Conservation (phyloP, 64 coral and sea anemone species). For the Platygyra sinensis region DNA sequence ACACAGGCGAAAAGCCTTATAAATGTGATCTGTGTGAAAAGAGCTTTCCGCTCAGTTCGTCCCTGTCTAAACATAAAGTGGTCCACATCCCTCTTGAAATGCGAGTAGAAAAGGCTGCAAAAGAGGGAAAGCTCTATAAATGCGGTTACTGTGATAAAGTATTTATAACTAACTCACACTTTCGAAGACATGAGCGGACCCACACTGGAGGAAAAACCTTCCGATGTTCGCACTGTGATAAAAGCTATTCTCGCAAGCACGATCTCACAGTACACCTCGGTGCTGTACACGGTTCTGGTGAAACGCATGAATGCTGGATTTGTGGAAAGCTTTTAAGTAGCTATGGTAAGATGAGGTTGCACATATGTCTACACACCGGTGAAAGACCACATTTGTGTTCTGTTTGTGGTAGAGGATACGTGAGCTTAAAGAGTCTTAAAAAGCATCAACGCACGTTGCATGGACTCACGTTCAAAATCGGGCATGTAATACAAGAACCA, state of each 20-base stretch:
- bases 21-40: conserved; percentile 64
- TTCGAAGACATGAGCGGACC: neutral
- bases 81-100: neutral
- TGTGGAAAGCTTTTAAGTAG: conserved; percentile 24
- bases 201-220: neutral
- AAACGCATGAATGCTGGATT: conserved; percentile 26
- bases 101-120: neutral
- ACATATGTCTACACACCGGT: conserved; percentile 28
- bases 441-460: neutral
- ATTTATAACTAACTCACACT: neutral
- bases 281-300: neutral
- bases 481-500: too few species aligned
- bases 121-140: neutral
- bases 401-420: conserved; percentile 25
- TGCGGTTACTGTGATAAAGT: neutral
- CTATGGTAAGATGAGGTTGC: neutral
- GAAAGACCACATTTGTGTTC: conserved; percentile 28
- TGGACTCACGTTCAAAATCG: neutral
- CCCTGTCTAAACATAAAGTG: conserved; percentile 22
- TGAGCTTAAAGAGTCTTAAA: neutral
- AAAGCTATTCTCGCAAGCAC: neutral
- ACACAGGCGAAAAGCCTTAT: conserved; percentile 47
- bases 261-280: neutral
- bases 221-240: conserved; percentile 14
- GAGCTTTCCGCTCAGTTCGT: conserved; percentile 10